Evolutionary conservation across 2,797 vertebrate species (phyloP).

Genomic region (Glossophaga mutica): DNA sequence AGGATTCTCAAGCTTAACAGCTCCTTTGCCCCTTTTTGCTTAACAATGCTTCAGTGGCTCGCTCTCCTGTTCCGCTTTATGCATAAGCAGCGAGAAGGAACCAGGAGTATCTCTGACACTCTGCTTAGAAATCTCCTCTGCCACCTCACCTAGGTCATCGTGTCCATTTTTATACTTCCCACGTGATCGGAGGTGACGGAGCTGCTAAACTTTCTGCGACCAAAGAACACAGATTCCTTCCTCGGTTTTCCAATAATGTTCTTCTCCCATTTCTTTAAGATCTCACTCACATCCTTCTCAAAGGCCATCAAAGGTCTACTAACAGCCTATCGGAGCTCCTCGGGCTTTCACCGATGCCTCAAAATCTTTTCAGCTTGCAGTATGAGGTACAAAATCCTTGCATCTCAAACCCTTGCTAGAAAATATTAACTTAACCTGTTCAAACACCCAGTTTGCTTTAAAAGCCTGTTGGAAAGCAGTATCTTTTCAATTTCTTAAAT

Average conservation of each 20-base stretch:
- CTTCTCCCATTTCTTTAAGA: neutral
- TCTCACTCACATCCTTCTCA: neutral
- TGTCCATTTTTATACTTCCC: neutral
- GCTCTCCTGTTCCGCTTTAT: neutral
- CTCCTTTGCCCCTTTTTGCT: neutral
- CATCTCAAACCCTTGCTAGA: neutral
- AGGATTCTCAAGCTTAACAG: neutral
- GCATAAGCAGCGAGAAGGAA: neutral
- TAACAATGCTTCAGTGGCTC: neutral
- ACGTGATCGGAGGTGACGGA: neutral
- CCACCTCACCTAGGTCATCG: neutral
- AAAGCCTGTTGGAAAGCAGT: neutral
- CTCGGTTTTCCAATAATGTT: neutral
- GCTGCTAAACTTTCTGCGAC: neutral
- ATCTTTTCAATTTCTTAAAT: neutral
- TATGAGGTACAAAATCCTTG: neutral
- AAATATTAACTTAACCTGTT: neutral
- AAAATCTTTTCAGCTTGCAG: neutral
- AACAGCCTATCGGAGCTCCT: neutral
- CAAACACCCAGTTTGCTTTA: conserved; percentile 3
- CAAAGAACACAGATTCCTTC: neutral
- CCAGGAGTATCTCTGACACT: neutral
- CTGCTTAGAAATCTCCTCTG: neutral
- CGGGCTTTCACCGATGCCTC: neutral
- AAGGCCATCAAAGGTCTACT: neutral